These are phyloP conservation scores for Plectrocnemia conspersa DNA, from an alignment of 1,140 invertebrate genomes.

Conservation along the genomic window DNA sequence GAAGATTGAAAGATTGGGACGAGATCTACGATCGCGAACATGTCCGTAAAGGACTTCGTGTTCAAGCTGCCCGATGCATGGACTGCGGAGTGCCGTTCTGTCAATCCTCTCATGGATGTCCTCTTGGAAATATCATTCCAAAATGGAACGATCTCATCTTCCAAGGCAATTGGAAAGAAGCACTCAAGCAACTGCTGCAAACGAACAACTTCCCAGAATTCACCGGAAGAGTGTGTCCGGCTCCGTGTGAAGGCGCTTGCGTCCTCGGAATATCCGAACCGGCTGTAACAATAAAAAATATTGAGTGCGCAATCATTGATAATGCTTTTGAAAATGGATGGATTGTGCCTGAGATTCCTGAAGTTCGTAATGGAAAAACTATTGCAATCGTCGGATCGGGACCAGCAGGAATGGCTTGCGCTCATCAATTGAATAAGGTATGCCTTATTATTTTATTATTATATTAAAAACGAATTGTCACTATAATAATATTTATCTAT, in stretches of 20 bases:
- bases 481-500: constrained; percentile 3
- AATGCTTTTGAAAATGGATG: constrained; percentile 96
- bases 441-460: constrained; percentile 24
- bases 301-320: constrained; percentile 98
- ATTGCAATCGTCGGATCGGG: constrained; percentile 95
- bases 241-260: constrained; percentile 97
- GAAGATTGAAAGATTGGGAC: constrained; percentile 89
- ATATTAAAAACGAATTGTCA: not conserved
- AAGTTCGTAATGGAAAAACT: constrained; percentile 71
- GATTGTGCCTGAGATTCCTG: constrained; percentile 70
- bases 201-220: constrained; percentile 99
- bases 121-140: constrained; percentile 97
- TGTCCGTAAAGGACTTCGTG: constrained; percentile 80
- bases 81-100: constrained; percentile 99
- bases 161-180: constrained; percentile 93
- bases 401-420: constrained; percentile 90
- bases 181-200: constrained; percentile 90
- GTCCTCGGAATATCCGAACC: constrained; percentile 94
- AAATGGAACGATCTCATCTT: constrained; percentile 98
- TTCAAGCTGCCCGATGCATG: constrained; percentile 97
- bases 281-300: constrained; percentile 98
- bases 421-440: constrained; percentile 95
- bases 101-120: constrained; percentile 91
- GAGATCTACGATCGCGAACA: constrained; percentile 90
- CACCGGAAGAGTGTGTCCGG: constrained; percentile 96